Conservation (phyloP, 2,888 invertebrate species). For the Drosophila meridiana region DNA sequence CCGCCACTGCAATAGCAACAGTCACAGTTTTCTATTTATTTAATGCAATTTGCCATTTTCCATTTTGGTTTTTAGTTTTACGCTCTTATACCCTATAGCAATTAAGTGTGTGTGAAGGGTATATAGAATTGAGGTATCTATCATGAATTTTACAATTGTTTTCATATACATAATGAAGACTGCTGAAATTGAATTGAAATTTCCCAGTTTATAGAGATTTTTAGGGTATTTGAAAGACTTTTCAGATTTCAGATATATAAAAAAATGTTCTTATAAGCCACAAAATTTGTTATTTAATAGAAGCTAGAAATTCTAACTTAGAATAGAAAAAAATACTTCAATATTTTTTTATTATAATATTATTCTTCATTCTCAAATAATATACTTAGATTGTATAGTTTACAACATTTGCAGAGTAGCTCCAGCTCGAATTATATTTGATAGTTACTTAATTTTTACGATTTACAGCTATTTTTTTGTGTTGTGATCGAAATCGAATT, state of each 20-base stretch:
- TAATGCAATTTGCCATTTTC: constrained; percentile 63
- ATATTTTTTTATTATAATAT: not conserved
- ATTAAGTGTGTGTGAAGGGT: not conserved
- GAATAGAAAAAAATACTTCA: not conserved
- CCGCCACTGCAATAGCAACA: constrained; percentile 18
- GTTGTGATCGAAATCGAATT: constrained; percentile 40
- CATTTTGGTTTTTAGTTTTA: constrained; percentile 24
- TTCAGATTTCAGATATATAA: no score
- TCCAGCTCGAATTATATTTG: not conserved
- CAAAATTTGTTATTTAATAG: no score
- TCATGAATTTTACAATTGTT: not conserved
- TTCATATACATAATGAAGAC: no score
- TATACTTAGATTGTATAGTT: not conserved
- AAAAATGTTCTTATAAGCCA: no score
- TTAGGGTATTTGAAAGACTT: no score
- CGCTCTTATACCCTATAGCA: constrained; percentile 20
- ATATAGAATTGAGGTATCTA: not conserved
- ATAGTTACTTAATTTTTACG: constrained; percentile 16
- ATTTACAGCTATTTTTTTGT: constrained; percentile 22
- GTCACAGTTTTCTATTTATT: constrained; percentile 64
- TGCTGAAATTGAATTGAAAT: no score
- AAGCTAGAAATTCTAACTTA: no score
- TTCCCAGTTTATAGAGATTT: no score
- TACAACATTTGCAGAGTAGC: not conserved
- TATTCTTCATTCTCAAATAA: not conserved